phyloP scores from a whole-genome alignment of 2,888 invertebrate genomes.

The Criorhina ranunculi region DNA sequence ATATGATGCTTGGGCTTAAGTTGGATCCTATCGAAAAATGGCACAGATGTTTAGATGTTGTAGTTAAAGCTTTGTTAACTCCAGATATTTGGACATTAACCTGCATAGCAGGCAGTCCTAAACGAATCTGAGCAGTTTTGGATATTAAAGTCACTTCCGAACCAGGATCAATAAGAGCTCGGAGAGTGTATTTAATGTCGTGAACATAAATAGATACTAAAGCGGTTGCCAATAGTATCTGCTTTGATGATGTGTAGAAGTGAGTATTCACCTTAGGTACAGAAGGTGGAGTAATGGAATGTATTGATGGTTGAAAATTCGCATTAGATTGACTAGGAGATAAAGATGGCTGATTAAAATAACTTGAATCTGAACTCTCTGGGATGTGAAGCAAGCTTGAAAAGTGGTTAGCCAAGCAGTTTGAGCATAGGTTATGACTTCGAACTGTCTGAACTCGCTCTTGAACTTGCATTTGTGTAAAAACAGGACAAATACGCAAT shows the following conservation, averaged over 20 bases:
- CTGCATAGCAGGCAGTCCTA: background rate
- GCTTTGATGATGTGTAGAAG: too few species aligned
- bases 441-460: too few species aligned
- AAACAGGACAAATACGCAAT: too few species aligned
- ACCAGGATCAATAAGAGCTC: conserved; percentile 31
- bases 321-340: too few species aligned
- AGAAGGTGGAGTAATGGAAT: background rate
- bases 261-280: too few species aligned
- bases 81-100: conserved; percentile 11
- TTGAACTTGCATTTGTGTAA: too few species aligned
- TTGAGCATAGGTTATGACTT: too few species aligned
- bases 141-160: conserved; percentile 23
- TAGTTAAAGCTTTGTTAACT: conserved; percentile 5
- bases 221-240: too few species aligned
- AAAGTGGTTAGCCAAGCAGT: too few species aligned
- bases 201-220: background rate
- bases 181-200: conserved; percentile 3
- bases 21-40: conserved; percentile 1
- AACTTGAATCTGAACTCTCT: too few species aligned
- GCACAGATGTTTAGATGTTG: background rate
- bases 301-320: background rate
- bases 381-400: too few species aligned
- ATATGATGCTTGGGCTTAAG: background rate
- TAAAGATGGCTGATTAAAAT: too few species aligned
- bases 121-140: conserved; percentile 2